Evolutionary conservation across 2,888 invertebrate species (phyloP).

Genomic region (Amblyjoppa proteus): DNA sequence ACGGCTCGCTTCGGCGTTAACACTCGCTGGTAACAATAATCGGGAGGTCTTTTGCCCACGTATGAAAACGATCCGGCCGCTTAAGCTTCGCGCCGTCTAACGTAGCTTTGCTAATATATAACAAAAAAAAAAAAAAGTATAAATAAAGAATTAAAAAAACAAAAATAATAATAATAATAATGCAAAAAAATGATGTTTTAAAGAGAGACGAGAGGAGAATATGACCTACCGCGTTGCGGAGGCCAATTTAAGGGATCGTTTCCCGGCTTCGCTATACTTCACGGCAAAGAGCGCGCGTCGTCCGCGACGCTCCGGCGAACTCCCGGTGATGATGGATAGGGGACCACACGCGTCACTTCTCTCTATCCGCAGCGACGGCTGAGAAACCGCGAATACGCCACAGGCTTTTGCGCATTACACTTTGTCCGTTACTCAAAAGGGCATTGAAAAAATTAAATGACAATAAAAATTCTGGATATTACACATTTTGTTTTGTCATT

Average conservation of each 20-base stretch:
- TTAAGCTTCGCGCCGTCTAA: background rate
- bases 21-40: constrained; percentile 23
- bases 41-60: constrained; percentile 2
- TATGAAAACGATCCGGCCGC: constrained; percentile 8
- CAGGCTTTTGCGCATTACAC: constrained; percentile 8
- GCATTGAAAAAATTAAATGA: background rate
- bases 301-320: constrained; percentile 78
- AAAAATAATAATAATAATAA: background rate
- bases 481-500: background rate
- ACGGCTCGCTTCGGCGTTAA: constrained; percentile 1
- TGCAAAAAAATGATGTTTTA: background rate
- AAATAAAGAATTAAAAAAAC: constrained; percentile 20
- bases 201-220: constrained; percentile 50
- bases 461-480: background rate
- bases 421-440: constrained; percentile 6
- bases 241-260: constrained; percentile 84
- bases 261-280: constrained; percentile 78
- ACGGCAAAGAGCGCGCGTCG: constrained; percentile 74
- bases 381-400: constrained; percentile 25
- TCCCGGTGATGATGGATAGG: constrained; percentile 75
- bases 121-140: background rate
- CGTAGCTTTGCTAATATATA: constrained; percentile 6
- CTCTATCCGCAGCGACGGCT: constrained; percentile 26
- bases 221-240: constrained; percentile 82
- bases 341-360: constrained; percentile 72